Base-by-base conservation (phyloP, 1,140 invertebrate genomes). In the Drosophila setifemur region DNA sequence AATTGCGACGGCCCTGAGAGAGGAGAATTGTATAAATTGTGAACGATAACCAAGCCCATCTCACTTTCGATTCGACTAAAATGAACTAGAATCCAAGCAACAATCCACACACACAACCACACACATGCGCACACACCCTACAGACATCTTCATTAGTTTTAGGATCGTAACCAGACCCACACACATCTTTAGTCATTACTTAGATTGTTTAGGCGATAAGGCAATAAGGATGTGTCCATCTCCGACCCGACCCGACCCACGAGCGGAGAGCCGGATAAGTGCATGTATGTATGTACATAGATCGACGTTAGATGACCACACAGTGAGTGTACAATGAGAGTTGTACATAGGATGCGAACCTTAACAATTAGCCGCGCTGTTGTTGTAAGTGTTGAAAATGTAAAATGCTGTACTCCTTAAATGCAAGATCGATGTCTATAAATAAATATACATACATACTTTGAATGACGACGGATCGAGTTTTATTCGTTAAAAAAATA, bases 331-430 rank as follows among this genome's bases (percentile, higher is more conserved):
- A 63, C 68, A 77, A 61, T 57, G 57, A 25, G 37, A 42, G 25
- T 43, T 61, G 78, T 79, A 79, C 71, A 83, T 85, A 83, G 50
- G 68, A 55, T 81, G 71, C 47, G 48, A 77, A 39, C 45, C 60
- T 42, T 54, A 52, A 73, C 58, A 74, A 70, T 73, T 57, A 66
- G 79, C 70, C 29, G 64, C 60, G 70, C 74, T 78, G 63, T 60
- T 73, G 67, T 70, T 69, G 53, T 61, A 70, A 83, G 53, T 83
- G 78, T 83, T 83, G 69, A 85, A 81, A 40, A 37, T 83, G 47
- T 83, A 85, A 85, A 79, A 86, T 83, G 74, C 70, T 83, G 74
- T 75, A 86, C 70, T 85, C 81, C 81, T 79, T 86, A 79, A 83
- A 43, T 70, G 73, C 75, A 70, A 76, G 43, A 70, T 69, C 47